Percentiles rank a stretch among this genome's conserved stretches.
These are phyloP conservation scores for Aphodius granarius DNA, from an alignment of 2,888 invertebrate species.

Conservation along the genomic window DNA sequence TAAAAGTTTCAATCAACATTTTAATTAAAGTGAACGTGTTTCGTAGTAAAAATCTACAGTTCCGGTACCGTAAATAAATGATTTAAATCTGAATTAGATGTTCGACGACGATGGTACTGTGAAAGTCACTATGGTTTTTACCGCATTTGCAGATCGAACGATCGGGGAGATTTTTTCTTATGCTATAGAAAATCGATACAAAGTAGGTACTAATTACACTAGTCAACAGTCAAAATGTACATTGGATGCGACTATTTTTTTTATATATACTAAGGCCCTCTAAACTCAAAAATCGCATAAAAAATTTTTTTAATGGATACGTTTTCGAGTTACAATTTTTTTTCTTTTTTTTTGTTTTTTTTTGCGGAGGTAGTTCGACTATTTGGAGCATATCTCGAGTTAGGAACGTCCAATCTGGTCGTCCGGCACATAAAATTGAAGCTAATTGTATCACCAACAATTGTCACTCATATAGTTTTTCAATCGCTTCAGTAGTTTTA, in stretches of 20 bases:
- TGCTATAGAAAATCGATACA: not conserved
- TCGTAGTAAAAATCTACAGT: not conserved
- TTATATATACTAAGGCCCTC: not conserved
- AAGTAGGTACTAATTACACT: not conserved
- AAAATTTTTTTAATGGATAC: no score
- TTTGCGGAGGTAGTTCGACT: no score
- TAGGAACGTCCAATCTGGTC: no score
- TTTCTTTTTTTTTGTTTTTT: no score
- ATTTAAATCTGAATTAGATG: not conserved
- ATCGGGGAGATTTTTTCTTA: not conserved
- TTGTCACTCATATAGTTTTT: no score
- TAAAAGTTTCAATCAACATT: not conserved
- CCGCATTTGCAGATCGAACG: not conserved
- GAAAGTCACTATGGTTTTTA: not conserved
- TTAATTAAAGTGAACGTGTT: not conserved
- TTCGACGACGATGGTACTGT: not conserved
- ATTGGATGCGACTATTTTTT: not conserved
- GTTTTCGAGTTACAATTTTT: no score
- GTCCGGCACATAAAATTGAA: no score
- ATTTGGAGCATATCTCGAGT: no score
- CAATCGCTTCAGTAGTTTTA: no score
- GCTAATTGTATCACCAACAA: no score
- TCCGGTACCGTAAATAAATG: not conserved
- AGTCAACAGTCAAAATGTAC: not conserved
- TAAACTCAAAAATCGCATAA: no score